These are phyloP conservation scores for Acanthopleura granulata DNA, from an alignment of 2,888 invertebrate species.

Conservation along the genomic window DNA sequence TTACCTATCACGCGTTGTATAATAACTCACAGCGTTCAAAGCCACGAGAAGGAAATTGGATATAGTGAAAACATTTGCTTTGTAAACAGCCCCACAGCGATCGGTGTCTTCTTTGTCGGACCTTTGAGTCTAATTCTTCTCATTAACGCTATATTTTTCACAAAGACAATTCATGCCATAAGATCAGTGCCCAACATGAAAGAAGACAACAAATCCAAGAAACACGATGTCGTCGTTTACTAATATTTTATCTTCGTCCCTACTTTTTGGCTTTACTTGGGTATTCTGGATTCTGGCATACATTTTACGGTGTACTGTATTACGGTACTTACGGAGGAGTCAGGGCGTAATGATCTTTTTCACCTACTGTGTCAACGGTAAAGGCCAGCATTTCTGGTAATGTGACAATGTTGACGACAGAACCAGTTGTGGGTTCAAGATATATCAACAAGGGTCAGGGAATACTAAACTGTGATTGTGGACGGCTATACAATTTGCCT, in stretches of 20 bases:
- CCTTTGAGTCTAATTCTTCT: slow-evolving; percentile 19
- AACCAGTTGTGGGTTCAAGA: no score
- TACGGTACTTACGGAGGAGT: slow-evolving; percentile 22
- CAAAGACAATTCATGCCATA: slow-evolving; percentile 12
- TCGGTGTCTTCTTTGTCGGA: slow-evolving; percentile 21
- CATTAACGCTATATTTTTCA: slow-evolving; percentile 20
- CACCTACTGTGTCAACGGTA: slow-evolving; percentile 12
- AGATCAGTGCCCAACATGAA: slow-evolving; percentile 12
- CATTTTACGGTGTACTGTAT: slow-evolving; percentile 4
- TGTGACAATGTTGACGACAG: no score
- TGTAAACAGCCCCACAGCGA: slow-evolving; percentile 14
- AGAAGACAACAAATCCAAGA: slow-evolving; percentile 12
- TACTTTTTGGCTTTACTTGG: slow-evolving; percentile 26
- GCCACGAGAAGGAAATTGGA: slow-evolving; percentile 15
- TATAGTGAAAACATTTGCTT: slow-evolving; percentile 24
- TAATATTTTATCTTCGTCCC: slow-evolving; percentile 21
- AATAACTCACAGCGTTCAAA: not conserved
- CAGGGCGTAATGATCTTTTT: slow-evolving; percentile 26
- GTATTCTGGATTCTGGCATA: slow-evolving; percentile 20
- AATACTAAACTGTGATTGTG: no score
- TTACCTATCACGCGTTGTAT: not conserved
- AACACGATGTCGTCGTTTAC: slow-evolving; percentile 14
- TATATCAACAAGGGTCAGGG: no score
- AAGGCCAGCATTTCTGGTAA: no score
- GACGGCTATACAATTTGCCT: no score